Percentiles rank a stretch among this genome's conserved stretches.
Evolutionary conservation across 2,113 vertebrate species (phyloP).

Genomic region (Chloropsis hardwickii): DNA sequence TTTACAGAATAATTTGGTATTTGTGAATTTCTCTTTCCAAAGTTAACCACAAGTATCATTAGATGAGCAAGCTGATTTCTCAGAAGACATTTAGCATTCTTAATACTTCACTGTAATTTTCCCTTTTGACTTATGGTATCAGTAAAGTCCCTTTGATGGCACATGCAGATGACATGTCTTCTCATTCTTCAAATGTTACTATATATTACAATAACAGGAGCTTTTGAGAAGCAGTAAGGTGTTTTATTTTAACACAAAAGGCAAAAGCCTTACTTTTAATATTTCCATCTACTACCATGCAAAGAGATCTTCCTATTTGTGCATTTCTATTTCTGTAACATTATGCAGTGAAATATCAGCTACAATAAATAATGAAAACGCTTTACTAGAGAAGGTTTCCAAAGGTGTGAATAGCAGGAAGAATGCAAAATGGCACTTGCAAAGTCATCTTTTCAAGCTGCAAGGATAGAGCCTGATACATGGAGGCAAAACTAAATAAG

Average conservation of each 20-base stretch:
- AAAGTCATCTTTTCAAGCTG: not conserved
- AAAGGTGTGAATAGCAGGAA: not conserved
- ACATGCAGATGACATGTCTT: not conserved
- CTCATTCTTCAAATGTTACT: not conserved
- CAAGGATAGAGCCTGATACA: not conserved
- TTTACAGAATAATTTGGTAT: not conserved
- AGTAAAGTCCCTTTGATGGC: not conserved
- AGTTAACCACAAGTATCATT: not conserved
- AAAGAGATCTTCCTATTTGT: not conserved
- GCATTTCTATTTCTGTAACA: not conserved
- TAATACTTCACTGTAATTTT: not conserved
- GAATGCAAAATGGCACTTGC: not conserved
- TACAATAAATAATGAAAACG: not conserved
- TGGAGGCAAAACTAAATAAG: not conserved
- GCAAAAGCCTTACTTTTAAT: not conserved
- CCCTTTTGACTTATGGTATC: not conserved
- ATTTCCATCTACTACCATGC: not conserved
- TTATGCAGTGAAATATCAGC: not conserved
- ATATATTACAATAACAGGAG: not conserved
- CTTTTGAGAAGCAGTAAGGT: not conserved
- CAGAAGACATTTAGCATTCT: not conserved
- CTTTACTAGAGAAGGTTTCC: not conserved
- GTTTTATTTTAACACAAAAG: not conserved
- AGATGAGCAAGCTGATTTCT: not conserved
- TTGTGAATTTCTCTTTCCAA: not conserved